Evolutionary conservation across 92 coral and sea anemone species (phyloP), one percentile per base, ranked within the genome.

Genomic region (Actinernus sp.): DNA sequence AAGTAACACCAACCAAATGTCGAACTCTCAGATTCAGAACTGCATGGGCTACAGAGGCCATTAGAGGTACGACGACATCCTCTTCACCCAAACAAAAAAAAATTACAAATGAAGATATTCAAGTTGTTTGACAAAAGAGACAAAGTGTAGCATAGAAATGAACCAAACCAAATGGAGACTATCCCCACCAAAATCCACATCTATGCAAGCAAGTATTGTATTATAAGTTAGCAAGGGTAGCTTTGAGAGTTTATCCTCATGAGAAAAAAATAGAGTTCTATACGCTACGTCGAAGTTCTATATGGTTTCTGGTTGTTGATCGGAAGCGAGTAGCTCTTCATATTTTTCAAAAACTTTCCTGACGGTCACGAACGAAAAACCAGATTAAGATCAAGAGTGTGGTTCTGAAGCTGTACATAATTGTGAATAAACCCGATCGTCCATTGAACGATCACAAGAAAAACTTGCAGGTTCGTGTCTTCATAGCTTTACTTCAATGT

Each of bases 1-100:
- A 44, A 76, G 65, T 63, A 70, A 52, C 44, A 40, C 77, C n/a
- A 70, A 62, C 36, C 77, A 70, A 70, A 73, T 60, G 31, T 46
- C 88, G 9, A 81, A 69, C 32, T 71, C 87, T 24, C 87, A 81
- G 70, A 58, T 81, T 45, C 87, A 72, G 54, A 81, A 73, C 76
- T 81, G 88, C 65, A 34, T 81, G 52, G 79, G 74, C 53, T 81
- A 73, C 33, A 81, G 82, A 71, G 79, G 79, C 49, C 81, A 77
- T 36, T 77, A 81, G 65, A 73, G 55, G 21, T n/a, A n/a, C n/a
- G n/a, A 54, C 64, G 21, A 48, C 21, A 54, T 20, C 14, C 23
- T 30, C 4, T 10, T 51, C 28, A 51, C 11, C 30, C 58, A 51
- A 36, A 9, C 26, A 26, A 51, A 8, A 55, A 40, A 29, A 3